Conservation (phyloP, 2,797 vertebrate genomes). For the Agapornis canus region DNA sequence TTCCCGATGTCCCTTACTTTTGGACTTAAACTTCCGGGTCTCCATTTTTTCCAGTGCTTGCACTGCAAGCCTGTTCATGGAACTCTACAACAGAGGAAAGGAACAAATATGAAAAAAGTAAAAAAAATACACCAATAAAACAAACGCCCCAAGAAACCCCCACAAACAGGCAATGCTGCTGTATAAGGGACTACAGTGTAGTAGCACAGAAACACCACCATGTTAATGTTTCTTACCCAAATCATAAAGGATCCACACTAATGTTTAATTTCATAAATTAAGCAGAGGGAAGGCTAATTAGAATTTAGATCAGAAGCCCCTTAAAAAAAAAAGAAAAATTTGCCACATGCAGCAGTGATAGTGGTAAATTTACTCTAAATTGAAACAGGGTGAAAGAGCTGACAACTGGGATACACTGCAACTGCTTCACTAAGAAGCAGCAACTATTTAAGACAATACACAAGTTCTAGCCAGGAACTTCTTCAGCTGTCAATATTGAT, state of each 20-base stretch:
- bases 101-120: accelerated
- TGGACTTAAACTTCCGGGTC: constrained; percentile 96
- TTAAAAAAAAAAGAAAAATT: not conserved
- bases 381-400: not conserved
- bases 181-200: not conserved
- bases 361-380: not conserved
- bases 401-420: not conserved
- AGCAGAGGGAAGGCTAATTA: not conserved
- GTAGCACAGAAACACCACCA: not conserved
- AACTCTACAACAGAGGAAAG: constrained; percentile 82
- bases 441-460: not conserved
- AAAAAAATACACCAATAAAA: not conserved
- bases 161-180: not conserved
- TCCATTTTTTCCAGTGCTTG: constrained; percentile 99
- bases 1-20: constrained; percentile 89
- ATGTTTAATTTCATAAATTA: not conserved
- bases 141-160: not conserved
- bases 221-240: not conserved
- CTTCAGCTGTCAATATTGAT: not conserved
- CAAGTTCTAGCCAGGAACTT: not conserved
- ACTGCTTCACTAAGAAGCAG: not conserved
- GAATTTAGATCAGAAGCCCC: not conserved
- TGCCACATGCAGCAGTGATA: not conserved
- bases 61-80: constrained; percentile 97
- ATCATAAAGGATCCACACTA: not conserved